phyloP scores from a whole-genome alignment of 2,888 invertebrate genomes.

The Amiota communis region DNA sequence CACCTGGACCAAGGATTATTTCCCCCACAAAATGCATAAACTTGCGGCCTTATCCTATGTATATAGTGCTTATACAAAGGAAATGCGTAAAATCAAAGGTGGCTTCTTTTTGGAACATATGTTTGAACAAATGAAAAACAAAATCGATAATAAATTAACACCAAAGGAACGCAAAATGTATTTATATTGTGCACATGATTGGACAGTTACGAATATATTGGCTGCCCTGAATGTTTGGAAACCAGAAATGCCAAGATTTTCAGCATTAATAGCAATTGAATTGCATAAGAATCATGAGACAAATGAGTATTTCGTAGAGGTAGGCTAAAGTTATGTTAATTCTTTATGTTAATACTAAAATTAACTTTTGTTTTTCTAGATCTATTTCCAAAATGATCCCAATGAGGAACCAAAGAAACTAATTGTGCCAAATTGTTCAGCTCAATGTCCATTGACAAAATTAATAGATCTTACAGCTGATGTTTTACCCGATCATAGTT shows the following conservation, averaged over 20 bases:
- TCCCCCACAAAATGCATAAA: constrained; percentile 76
- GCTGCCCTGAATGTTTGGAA: constrained; percentile 80
- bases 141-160: constrained; percentile 72
- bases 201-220: constrained; percentile 80
- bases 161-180: constrained; percentile 76
- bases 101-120: constrained; percentile 79
- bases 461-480: constrained; percentile 75
- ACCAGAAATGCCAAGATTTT: constrained; percentile 78
- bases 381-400: constrained; percentile 75
- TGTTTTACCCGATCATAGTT: constrained; percentile 75
- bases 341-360: background rate
- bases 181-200: constrained; percentile 83
- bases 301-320: constrained; percentile 74
- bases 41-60: constrained; percentile 76
- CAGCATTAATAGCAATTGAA: constrained; percentile 79
- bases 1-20: constrained; percentile 77
- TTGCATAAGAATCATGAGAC: constrained; percentile 75
- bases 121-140: constrained; percentile 77
- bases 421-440: constrained; percentile 78
- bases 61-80: constrained; percentile 77
- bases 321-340: constrained; percentile 41
- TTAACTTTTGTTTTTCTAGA: constrained; percentile 43
- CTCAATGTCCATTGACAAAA: constrained; percentile 77
- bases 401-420: constrained; percentile 74
- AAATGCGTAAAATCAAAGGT: constrained; percentile 78